Evolutionary conservation across 2,797 vertebrate genomes (phyloP).

Genomic region (Tenualosa ilisha): DNA sequence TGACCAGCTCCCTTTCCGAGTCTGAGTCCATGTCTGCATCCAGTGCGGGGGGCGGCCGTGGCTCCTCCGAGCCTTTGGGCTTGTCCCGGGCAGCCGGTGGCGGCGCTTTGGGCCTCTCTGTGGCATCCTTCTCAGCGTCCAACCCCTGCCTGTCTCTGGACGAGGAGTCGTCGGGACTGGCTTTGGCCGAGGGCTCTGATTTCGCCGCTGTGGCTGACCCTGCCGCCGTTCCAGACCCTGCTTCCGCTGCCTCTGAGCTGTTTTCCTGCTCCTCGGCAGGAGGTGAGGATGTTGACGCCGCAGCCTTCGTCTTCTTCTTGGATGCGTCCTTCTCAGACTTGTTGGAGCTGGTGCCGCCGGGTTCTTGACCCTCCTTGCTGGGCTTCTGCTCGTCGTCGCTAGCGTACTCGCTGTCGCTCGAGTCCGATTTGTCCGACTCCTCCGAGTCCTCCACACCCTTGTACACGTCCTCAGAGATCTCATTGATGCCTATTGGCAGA

Average conservation of each 20-base stretch:
- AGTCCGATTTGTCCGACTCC: constrained; percentile 95
- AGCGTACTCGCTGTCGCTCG: constrained; percentile 90
- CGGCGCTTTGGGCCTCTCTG: constrained; percentile 79
- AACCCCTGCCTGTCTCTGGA: constrained; percentile 75
- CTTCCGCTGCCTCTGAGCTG: constrained; percentile 68
- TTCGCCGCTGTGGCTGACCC: constrained; percentile 43
- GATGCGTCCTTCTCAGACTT: constrained; percentile 75
- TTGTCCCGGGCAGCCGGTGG: constrained; percentile 77
- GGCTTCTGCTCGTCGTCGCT: constrained; percentile 90
- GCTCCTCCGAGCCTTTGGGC: constrained; percentile 82
- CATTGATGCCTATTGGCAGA: constrained; percentile 86
- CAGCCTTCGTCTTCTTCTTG: constrained; percentile 80
- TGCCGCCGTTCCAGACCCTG: neutral
- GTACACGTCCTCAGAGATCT: constrained; percentile 93
- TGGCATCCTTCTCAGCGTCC: constrained; percentile 79
- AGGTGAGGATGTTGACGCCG: constrained; percentile 45
- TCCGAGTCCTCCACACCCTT: constrained; percentile 94
- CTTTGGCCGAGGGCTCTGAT: constrained; percentile 40
- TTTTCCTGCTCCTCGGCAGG: constrained; percentile 76
- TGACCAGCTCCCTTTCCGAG: constrained; percentile 95
- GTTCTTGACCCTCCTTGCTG: constrained; percentile 73
- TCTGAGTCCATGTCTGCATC: constrained; percentile 88
- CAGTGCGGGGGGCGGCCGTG: constrained; percentile 74
- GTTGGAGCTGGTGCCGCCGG: constrained; percentile 68
- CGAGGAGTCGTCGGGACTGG: constrained; percentile 57